These are phyloP conservation scores for Melanargia galathea DNA, from an alignment of 2,888 invertebrate species.

Conservation along the genomic window DNA sequence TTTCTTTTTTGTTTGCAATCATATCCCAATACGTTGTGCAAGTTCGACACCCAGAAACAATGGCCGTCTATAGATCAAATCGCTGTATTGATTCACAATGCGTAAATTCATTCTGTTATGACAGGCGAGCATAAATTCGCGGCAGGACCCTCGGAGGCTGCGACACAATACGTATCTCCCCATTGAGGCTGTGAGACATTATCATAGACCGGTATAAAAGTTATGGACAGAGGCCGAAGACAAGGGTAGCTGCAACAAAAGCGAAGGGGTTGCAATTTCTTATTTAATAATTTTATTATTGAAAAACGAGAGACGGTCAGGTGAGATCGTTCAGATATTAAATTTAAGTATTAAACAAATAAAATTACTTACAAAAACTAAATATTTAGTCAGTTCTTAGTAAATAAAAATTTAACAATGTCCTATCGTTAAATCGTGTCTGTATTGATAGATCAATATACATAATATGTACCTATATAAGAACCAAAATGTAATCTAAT, in stretches of 20 bases:
- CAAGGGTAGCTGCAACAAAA: slow-evolving; percentile 67
- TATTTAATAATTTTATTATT: slow-evolving; percentile 59
- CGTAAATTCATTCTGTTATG: slow-evolving; percentile 81
- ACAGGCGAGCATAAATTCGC: slow-evolving; percentile 80
- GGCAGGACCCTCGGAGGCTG: slow-evolving; percentile 78
- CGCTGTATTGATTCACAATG: slow-evolving; percentile 80
- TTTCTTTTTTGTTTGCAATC: slow-evolving; percentile 62
- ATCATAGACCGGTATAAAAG: slow-evolving; percentile 63
- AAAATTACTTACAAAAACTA: too few species aligned
- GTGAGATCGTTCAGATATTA: slow-evolving; percentile 51
- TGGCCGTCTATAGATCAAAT: slow-evolving; percentile 72
- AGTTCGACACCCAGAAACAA: slow-evolving; percentile 78
- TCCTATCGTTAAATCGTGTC: too few species aligned
- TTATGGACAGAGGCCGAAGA: slow-evolving; percentile 66
- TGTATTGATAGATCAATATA: too few species aligned
- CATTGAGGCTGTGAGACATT: slow-evolving; percentile 72
- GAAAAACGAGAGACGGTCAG: slow-evolving; percentile 74
- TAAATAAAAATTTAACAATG: too few species aligned
- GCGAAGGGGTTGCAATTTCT: slow-evolving; percentile 62
- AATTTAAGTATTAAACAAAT: slow-evolving; percentile 67
- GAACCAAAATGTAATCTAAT: too few species aligned
- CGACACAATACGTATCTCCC: slow-evolving; percentile 73
- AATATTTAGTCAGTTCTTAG: too few species aligned
- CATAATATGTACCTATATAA: too few species aligned
- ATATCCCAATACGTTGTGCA: slow-evolving; percentile 72